A percentile compares a stretch with the other conserved stretches of the same genome.
These are phyloP conservation scores for Cryptophagus acutangulus DNA, from an alignment of 2,888 invertebrate species.

Conservation along the genomic window DNA sequence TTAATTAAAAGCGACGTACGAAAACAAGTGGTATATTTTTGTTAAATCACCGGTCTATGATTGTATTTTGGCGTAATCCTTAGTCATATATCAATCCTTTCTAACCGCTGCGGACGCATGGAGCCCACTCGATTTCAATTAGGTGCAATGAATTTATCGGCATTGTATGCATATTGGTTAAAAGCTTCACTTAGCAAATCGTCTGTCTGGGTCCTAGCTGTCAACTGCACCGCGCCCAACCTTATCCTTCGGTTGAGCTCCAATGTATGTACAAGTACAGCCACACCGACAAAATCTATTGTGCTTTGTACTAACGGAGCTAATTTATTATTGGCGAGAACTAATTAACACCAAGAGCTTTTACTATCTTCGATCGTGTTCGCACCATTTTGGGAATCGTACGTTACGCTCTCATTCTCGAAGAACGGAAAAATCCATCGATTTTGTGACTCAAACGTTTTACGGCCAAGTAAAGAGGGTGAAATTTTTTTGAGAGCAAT, in stretches of 20 bases:
- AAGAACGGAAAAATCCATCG: too few species aligned
- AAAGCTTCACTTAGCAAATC: constrained; percentile 19
- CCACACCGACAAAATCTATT: not conserved
- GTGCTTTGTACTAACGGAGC: too few species aligned
- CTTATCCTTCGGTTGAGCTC: not conserved
- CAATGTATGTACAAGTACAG: not conserved
- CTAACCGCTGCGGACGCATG: constrained; percentile 16
- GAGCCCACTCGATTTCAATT: constrained; percentile 37
- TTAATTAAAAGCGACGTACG: constrained; percentile 6
- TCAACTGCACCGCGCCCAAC: not conserved
- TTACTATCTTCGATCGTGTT: too few species aligned
- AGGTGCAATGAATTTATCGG: constrained; percentile 38
- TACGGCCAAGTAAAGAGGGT: not conserved
- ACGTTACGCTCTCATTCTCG: too few species aligned
- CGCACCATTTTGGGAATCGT: too few species aligned
- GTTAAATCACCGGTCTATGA: constrained; percentile 15
- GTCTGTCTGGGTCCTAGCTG: constrained; percentile 11
- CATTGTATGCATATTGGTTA: constrained; percentile 33
- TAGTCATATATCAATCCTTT: constrained; percentile 23
- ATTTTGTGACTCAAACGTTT: not conserved
- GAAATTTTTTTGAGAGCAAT: constrained; percentile 12
- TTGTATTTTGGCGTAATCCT: constrained; percentile 18
- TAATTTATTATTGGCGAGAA: too few species aligned
- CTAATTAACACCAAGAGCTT: too few species aligned
- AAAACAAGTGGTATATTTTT: constrained; percentile 20